Evolutionary conservation across 2,888 invertebrate species (phyloP).

Genomic region (Taenaris catops): DNA sequence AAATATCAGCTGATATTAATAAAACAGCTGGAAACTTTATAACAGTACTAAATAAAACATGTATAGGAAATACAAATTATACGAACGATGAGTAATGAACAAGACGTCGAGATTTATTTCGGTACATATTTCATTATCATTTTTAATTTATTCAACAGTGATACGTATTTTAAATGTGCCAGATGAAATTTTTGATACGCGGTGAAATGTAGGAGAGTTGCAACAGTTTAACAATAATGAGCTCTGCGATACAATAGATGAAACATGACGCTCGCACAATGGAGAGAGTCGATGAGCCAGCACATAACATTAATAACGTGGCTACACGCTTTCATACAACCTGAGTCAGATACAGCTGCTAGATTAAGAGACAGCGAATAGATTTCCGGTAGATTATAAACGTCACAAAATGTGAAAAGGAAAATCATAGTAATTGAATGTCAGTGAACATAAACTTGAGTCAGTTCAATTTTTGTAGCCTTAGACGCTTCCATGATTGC

Average conservation of each 20-base stretch:
- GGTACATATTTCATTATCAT: not conserved
- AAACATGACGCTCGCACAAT: conserved; percentile 61
- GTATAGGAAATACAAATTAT: no score
- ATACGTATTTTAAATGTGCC: conserved; percentile 8
- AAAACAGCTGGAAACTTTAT: not conserved
- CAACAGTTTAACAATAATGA: conserved; percentile 52
- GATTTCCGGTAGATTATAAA: not conserved
- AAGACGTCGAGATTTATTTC: no score
- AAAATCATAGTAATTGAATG: no score
- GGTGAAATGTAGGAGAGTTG: conserved; percentile 40
- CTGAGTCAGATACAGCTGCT: conserved; percentile 6
- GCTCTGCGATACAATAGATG: conserved; percentile 58
- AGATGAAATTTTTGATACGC: conserved; percentile 12
- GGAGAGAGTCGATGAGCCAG: conserved; percentile 58
- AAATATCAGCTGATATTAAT: no score
- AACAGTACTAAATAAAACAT: no score
- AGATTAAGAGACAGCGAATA: not conserved
- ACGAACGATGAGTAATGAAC: no score
- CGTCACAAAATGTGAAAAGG: no score
- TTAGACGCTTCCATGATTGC: no score
- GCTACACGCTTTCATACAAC: conserved; percentile 13
- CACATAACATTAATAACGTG: conserved; percentile 22
- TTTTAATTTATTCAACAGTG: conserved; percentile 1
- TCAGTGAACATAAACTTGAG: no score
- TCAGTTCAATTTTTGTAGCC: no score